Evolutionary conservation across 37 sponge, comb jelly and placozoan genomes (phyloP), one percentile per base, ranked within the genome.

Genomic region (Ephydatia muelleri): DNA sequence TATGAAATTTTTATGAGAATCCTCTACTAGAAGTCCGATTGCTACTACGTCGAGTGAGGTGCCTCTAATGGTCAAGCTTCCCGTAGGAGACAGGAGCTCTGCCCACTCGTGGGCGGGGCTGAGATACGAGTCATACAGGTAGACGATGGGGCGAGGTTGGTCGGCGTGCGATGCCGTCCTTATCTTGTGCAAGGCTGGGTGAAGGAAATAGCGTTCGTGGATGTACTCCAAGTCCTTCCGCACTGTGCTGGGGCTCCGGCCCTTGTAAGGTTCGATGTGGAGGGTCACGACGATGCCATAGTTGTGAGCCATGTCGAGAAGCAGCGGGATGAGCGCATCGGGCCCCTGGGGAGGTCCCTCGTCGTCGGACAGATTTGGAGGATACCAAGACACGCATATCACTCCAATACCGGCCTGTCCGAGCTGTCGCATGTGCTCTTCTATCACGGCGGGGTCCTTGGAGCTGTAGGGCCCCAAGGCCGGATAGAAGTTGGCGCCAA

Each of bases 401-500:
- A 96, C 97, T 27, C 97, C 97, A 47, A 91, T 77, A 25, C 88
- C 84, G 35, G 94, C 95, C 35, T 49, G 5, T 19, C 81, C 33
- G 31, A 96, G 65, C 35, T 91, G 86, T 12, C 79, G 38, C 97
- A 96, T 96, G 83, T 96, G 97, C 21, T 36, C 32, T n/a, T 81
- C 49, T 13, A 96, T 83, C 11, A 88, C 76, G 9, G 23, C 21
- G 22, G 72, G 85, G 68, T 91, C 84, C 0, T 30, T 35, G 1
- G 97, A 96, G 92, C 97, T 96, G 72, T 96, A 96, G 72, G 79
- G 71, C 22, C 94, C 97, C 6, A 96, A 83, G 23, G 86, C 31
- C 5, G 97, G 97, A 75, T 96, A 96, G 74, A 96, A 96, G 43
- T 79, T 88, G 25, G 97, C 85, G 30, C 94, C 97, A 67, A 96